A percentile compares a stretch with the other conserved stretches of the same genome.
Conservation (phyloP, 2,797 vertebrate species). For the Chelmon rostratus region DNA sequence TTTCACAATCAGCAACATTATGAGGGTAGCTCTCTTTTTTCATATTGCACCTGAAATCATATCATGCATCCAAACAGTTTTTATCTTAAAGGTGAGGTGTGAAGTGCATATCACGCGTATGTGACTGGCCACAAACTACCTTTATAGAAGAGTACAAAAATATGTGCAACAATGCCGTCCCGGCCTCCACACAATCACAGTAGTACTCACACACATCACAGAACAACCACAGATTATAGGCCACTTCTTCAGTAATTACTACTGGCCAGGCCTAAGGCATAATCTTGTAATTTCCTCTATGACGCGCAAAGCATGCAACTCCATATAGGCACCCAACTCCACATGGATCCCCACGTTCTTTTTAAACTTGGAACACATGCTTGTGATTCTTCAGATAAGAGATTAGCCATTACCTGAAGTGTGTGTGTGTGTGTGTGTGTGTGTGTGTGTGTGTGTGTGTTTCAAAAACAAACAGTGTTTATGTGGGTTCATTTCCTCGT, state of each 20-base stretch:
- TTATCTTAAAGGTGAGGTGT: slow-evolving; percentile 51
- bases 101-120: slow-evolving; percentile 31
- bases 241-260: slow-evolving; percentile 86
- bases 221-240: slow-evolving; percentile 86
- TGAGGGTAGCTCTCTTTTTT: neutral
- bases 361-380: slow-evolving; percentile 55
- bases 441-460: slow-evolving; percentile 35
- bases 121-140: slow-evolving; percentile 48
- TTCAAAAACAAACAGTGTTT: slow-evolving; percentile 54
- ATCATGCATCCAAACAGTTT: neutral
- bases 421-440: slow-evolving; percentile 34
- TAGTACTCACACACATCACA: slow-evolving; percentile 81
- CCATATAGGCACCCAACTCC: slow-evolving; percentile 67
- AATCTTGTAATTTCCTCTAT: slow-evolving; percentile 87
- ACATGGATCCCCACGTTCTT: slow-evolving; percentile 39
- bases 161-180: slow-evolving; percentile 74
- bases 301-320: slow-evolving; percentile 78
- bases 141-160: slow-evolving; percentile 64
- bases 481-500: slow-evolving; percentile 46
- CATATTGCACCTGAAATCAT: neutral
- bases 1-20: neutral
- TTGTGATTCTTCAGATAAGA: slow-evolving; percentile 70
- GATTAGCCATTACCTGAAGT: slow-evolving; percentile 62
- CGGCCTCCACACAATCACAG: slow-evolving; percentile 71
- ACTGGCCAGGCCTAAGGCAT: slow-evolving; percentile 83